Base-by-base conservation (phyloP, 1,140 invertebrate genomes). In the Penaeus indicus region DNA sequence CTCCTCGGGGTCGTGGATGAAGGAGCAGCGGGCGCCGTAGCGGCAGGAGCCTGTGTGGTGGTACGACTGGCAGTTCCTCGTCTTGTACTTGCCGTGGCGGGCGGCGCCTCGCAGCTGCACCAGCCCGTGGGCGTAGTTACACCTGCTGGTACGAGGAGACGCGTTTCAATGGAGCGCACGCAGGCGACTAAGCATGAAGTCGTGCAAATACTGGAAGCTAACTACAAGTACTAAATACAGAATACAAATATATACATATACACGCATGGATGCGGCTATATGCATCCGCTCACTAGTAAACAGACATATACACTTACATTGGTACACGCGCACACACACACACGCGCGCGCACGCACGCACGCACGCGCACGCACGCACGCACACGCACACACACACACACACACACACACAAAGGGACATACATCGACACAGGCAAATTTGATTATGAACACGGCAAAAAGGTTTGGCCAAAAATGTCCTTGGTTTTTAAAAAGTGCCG, bases 41-140 rank as follows among this genome's bases (percentile, higher is more conserved):
- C 91, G 89, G 78, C 91, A 91, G 81, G 86, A 91, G 10, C 91
- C 91, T 21, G 83, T 82, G 72, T 91, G 87, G 86, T 91, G 90
- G 88, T 91, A 91, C 11, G 91, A 90, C 81, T 91, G 91, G 77
- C 91, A 91, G 69, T 90, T 90, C 67, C 91, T 86, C 0, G 91
- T 91, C 84, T 91, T 91, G 84, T 91, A 91, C 87, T 91, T 91
- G 84, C 90, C 89, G 82, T 91, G 91, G 32, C 90, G 90, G 25
- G 75, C 64, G 16, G 86, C 78, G 3, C 84, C 88, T 54, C 87
- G 82, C 60, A 91, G 47, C 67, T 91, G 86, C 13, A 84, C 78
- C 10, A 88, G 77, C 2, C 90, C 90, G 72, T 91, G 90, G 77
- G 90, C 90, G 83, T 90, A 91, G 82, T 91, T 91, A 78, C 90